Evolutionary conservation across 2,797 vertebrate genomes (phyloP).

Genomic region (Brachyrhaphis roseni): DNA sequence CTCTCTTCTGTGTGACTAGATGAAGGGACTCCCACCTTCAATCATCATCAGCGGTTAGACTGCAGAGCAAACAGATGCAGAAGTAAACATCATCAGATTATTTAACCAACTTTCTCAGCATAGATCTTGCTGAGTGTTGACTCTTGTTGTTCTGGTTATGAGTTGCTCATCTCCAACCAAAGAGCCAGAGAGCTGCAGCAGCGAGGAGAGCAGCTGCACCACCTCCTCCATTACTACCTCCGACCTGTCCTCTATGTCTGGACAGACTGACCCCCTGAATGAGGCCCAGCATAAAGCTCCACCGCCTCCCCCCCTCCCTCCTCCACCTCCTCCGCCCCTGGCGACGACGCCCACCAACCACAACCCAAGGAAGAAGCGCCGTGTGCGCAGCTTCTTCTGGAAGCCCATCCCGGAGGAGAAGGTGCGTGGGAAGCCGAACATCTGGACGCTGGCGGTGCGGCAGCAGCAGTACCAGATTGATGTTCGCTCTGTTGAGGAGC

Average conservation of each 20-base stretch:
- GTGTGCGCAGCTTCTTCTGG: constrained; percentile 97
- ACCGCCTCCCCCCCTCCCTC: constrained; percentile 56
- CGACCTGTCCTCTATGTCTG: constrained; percentile 78
- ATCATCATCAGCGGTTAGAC: constrained; percentile 9
- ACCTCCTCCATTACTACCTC: constrained; percentile 68
- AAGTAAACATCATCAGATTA: background rate
- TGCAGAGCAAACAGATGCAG: constrained; percentile 1
- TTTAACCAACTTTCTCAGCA: constrained; percentile 10
- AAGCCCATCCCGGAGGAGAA: constrained; percentile 98
- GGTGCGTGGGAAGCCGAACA: constrained; percentile 93
- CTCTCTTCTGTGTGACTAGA: constrained; percentile 58
- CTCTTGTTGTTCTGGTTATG: constrained; percentile 89
- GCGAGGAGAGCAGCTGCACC: constrained; percentile 67
- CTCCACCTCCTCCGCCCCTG: constrained; percentile 64
- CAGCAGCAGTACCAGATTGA: constrained; percentile 95
- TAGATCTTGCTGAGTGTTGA: constrained; percentile 40
- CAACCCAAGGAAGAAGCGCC: constrained; percentile 86
- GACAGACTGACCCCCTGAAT: constrained; percentile 55
- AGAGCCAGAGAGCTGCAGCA: constrained; percentile 88
- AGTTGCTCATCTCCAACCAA: constrained; percentile 87
- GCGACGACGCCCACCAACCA: constrained; percentile 69
- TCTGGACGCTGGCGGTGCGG: constrained; percentile 92
- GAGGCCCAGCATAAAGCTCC: constrained; percentile 37
- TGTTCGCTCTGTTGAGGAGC: constrained; percentile 92
- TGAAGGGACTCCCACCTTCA: constrained; percentile 46